Evolutionary conservation across 1,140 invertebrate species (phyloP), one percentile per base, ranked within the genome.

Genomic region (Panagrolaimus sp.): DNA sequence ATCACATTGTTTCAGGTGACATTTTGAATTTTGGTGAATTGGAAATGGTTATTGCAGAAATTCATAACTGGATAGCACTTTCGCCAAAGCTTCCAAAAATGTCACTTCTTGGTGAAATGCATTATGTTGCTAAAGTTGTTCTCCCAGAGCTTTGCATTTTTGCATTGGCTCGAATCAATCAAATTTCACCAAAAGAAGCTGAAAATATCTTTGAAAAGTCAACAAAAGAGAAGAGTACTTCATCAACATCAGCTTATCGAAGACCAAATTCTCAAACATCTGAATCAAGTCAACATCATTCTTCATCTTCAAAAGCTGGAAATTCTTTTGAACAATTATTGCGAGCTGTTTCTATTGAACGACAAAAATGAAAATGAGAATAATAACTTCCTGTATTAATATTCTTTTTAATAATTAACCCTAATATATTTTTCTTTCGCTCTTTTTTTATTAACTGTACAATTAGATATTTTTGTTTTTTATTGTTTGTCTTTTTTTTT

Each of bases 11-110:
- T 38, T 38, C 7, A 26, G 52, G 52, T 5, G 52, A 58, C 5
- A 12, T 21, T 28, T 28, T 58, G 10, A 28, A 58, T 10, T 58
- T 58, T 28, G 10, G 14, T 21, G 52, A 58, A 14, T 28, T 58
- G 21, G 14, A 58, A 58, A 12, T 24, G 10, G 21, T 58, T 28
- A 58, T 58, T 21, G 52, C n/a, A 12, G 52, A 58, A 14, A 17
- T 58, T 12, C 52, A 58, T 21, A 28, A 58, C 8, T 58, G 52
- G 52, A 58, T 58, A 21, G 28, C 21, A 2, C 52, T 58, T 12
- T 58, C 52, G 4, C 52, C 52, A 21, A 58, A 58, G 21, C n/a
- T 58, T 14, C 52, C 52, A 28, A 58, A 58, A 8, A 58, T 58
- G 52, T 21, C 52, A 21, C 10, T 28, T 28, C 28, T 58, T 28